A percentile compares a stretch with the other conserved stretches of the same genome.
These are phyloP conservation scores for Troides oblongomaculatus DNA, from an alignment of 2,888 invertebrate genomes.

Conservation along the genomic window DNA sequence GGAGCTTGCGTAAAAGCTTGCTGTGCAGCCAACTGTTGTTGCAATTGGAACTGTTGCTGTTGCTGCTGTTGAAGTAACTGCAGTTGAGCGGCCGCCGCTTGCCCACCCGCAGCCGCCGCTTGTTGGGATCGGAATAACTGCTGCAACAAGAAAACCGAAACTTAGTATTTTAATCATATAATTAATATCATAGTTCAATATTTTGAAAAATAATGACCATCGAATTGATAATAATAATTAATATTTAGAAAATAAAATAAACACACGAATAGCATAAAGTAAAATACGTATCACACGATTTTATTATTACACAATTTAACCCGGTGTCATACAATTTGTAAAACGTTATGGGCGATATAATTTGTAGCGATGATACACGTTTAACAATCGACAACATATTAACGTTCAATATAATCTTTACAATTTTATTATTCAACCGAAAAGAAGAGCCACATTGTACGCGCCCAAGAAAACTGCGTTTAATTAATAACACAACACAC, in stretches of 20 bases:
- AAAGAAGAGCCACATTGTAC: not conserved
- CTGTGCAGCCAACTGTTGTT: constrained; percentile 87
- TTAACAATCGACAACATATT: not conserved
- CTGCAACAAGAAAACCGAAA: constrained; percentile 77
- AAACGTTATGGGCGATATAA: too few relatives aligned
- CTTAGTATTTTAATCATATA: not conserved
- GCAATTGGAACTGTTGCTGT: constrained; percentile 88
- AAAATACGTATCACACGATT: too few relatives aligned
- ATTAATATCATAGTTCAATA: not conserved
- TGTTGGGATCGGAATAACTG: constrained; percentile 94
- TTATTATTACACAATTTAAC: too few relatives aligned
- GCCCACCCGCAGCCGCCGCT: constrained; percentile 83
- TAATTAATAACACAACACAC: constrained; percentile 60
- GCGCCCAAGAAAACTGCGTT: constrained; percentile 35
- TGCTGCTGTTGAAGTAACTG: constrained; percentile 87
- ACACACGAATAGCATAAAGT: too few relatives aligned
- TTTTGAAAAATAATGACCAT: not conserved
- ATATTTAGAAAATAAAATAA: too few relatives aligned
- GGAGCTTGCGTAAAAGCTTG: constrained; percentile 90
- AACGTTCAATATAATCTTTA: not conserved
- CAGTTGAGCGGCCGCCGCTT: constrained; percentile 84
- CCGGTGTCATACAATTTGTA: too few relatives aligned
- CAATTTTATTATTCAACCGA: not conserved
- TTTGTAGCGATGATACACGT: not conserved
- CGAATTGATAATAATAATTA: not conserved